Evolutionary conservation across 2,113 vertebrate species (phyloP), one percentile per base, ranked within the genome.

Genomic region (Ia io): DNA sequence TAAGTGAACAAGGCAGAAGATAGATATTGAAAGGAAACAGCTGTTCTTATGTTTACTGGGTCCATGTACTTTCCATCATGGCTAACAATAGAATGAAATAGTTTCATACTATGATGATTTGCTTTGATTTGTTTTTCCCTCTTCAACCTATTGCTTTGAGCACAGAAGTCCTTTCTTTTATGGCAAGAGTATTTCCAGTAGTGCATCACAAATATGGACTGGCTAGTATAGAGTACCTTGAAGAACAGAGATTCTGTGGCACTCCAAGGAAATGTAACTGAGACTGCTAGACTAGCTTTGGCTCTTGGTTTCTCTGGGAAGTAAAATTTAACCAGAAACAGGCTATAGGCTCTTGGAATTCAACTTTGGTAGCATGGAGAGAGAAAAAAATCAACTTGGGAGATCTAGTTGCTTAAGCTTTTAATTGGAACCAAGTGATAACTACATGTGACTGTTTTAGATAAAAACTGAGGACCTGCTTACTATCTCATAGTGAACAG

Each of bases 381-480:
- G 59, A 53, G 28, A 40, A 59, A 56, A 69, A 84, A 69, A 35
- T 59, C 49, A 86, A 74, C 40, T 63, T 47, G 71, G 67, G n/a
- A 84, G 86, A 86, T 95, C 42, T 91, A 76, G 65, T 89, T 79
- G 47, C 78, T 88, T 95, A 94, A 92, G 78, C 80, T 96, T 96
- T 96, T 96, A 94, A 96, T 89, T 95, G 86, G 35, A 97, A 92
- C 69, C 70, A 69, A 93, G 53, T 25, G 35, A 88, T 90, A 95
- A 84, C 71, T 91, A 94, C 74, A 94, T 88, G 88, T 42, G 97
- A 49, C 59, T 59, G 70, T 89, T 89, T 94, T 88, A 90, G 83
- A 91, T 89, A 69, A 79, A 90, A 79, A 53, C 63, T 40, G 88
- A 90, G 28, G 61, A 67, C 47, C 47, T 10, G 12, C 47, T 85